Evolutionary conservation across 2,797 vertebrate genomes (phyloP).

Genomic region (Melanotaenia pygmaea): DNA sequence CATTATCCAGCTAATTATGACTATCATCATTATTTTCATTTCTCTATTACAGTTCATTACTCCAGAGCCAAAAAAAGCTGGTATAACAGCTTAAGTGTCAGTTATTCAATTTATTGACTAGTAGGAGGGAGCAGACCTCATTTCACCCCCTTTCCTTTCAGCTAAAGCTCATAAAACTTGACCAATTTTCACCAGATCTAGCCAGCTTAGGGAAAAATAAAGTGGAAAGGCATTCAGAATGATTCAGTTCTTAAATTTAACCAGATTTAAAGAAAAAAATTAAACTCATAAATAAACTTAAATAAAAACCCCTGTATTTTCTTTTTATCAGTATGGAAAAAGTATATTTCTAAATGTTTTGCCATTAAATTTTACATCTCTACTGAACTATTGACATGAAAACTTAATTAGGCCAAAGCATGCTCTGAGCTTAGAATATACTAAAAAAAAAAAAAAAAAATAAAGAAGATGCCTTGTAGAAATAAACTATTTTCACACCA

Average conservation of each 20-base stretch:
- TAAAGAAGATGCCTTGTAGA: conserved; percentile 2
- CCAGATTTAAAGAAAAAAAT: conserved; percentile 4
- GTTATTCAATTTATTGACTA: conserved; percentile 68
- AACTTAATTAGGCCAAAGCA: background rate
- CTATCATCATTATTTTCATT: conserved; percentile 81
- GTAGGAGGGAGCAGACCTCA: conserved; percentile 48
- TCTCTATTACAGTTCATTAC: conserved; percentile 80
- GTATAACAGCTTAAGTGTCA: conserved; percentile 66
- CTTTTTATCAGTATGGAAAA: background rate
- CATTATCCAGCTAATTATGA: conserved; percentile 77
- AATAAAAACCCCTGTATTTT: background rate
- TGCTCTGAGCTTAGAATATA: conserved; percentile 1
- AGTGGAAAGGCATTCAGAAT: background rate
- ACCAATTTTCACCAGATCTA: conserved; percentile 12
- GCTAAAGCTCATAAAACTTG: conserved; percentile 35
- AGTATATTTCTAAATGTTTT: background rate
- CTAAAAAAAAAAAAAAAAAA: background rate
- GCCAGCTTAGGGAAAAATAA: conserved; percentile 42
- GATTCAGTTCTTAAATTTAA: conserved; percentile 15
- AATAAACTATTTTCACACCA: conserved; percentile 10
- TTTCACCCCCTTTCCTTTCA: conserved; percentile 42
- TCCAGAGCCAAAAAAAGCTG: conserved; percentile 63
- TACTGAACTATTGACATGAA: background rate
- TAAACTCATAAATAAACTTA: too few species aligned
- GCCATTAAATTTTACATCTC: background rate